Evolutionary conservation across 2,888 invertebrate genomes (phyloP), one percentile per base, ranked within the genome.

Genomic region (Alloplasta piceator): DNA sequence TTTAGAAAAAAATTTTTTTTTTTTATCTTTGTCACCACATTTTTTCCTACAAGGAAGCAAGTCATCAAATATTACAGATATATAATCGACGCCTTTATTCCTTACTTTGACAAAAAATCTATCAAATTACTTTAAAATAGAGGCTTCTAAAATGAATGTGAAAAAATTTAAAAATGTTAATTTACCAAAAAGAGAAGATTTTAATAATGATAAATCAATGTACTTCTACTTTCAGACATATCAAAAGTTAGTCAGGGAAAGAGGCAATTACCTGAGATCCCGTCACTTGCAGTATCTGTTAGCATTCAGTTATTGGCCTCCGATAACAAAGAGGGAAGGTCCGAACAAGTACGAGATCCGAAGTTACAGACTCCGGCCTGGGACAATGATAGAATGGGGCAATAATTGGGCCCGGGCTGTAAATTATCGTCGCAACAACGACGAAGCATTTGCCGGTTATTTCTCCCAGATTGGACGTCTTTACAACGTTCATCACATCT

Each of bases 311-410:
- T 99, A 98, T 92, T 99, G 99, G 99, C 98, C 98, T 10, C 95
- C 95, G 76, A 95, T 96, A 38, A 94, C 95, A 83, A 95, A 96
- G 38, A 94, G 98, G 39, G 92, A 94, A 0, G 94, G 95, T 2
- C 94, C 93, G 78, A 97, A 98, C 91, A 97, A 98, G 85, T 99
- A 99, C 90, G 99, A 99, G 94, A 96, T 99, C 89, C 94, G 98
- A 87, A 94, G 96, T 87, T 98, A 96, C 92, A 97, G 98, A 84
- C 93, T 99, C 55, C 98, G 98, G 93, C 99, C 99, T 0, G 99
- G 99, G 66, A 99, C 99, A 0, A 99, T 99, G 99, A 99, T 99
- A 86, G 99, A 99, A 93, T 99, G 99, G 99, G 99, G 98, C 74
- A 99, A 99, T 93, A 98, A 99, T 92, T 99, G 99, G 99, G 98